phyloP scores from a whole-genome alignment of 2,888 invertebrate genomes.

The Odontocolon sp. region DNA sequence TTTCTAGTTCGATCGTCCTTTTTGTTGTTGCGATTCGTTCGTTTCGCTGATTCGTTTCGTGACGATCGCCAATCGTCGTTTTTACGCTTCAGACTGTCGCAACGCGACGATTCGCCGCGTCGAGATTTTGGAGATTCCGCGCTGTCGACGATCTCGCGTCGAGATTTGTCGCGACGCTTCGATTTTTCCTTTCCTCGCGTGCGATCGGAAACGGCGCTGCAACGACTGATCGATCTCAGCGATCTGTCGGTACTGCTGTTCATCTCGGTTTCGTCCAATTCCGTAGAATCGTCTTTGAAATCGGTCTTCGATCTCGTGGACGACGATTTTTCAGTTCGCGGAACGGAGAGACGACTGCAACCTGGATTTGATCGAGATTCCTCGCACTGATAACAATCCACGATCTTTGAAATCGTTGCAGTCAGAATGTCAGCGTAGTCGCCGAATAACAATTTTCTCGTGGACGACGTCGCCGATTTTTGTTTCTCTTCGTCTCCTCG shows the following conservation, averaged over 20 bases:
- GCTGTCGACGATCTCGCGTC: not conserved
- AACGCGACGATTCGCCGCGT: not conserved
- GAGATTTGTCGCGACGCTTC: not conserved
- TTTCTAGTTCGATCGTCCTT: not conserved
- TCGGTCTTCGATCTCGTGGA: not conserved
- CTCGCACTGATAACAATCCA: too few relatives aligned
- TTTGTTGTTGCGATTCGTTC: too few relatives aligned
- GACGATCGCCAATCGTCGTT: not conserved
- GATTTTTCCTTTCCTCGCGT: conserved; percentile 37
- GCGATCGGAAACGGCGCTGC: conserved; percentile 27
- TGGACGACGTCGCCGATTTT: not conserved
- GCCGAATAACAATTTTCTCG: too few relatives aligned
- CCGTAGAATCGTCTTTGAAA: not conserved
- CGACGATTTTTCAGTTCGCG: not conserved
- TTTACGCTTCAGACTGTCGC: not conserved
- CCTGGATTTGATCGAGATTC: too few relatives aligned
- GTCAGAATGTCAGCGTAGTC: too few relatives aligned
- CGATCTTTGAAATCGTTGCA: too few relatives aligned
- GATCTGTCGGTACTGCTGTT: conserved; percentile 4
- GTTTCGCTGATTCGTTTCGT: too few relatives aligned
- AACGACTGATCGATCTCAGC: not conserved
- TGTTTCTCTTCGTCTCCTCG: not conserved
- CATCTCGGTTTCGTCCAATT: not conserved
- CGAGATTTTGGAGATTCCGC: not conserved
- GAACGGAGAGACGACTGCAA: not conserved